Percentiles rank a stretch among this genome's conserved stretches.
These are phyloP conservation scores for Carassius auratus DNA, from an alignment of 2,113 vertebrate species.

Conservation along the genomic window DNA sequence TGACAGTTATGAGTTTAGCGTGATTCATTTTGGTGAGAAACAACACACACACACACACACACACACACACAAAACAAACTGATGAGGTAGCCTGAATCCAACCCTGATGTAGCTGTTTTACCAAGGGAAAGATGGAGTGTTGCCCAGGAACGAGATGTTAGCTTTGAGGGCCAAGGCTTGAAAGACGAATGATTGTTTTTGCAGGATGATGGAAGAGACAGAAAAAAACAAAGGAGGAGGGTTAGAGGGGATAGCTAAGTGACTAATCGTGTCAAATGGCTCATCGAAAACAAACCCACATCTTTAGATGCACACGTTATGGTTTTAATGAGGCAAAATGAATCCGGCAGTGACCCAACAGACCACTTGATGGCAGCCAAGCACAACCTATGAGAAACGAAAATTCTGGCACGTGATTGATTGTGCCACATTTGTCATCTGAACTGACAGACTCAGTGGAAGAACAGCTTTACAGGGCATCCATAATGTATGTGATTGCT, in stretches of 20 bases:
- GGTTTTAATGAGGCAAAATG: constrained; percentile 1
- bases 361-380: constrained; percentile 72
- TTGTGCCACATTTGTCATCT: constrained; percentile 53
- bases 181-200: constrained; percentile 29
- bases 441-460: constrained; percentile 53
- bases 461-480: constrained; percentile 58
- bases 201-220: constrained; percentile 26
- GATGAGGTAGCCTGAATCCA: constrained; percentile 68
- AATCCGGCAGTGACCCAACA: background rate
- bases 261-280: constrained; percentile 25
- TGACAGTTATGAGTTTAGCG: constrained; percentile 68
- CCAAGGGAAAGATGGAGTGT: constrained; percentile 41
- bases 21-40: constrained; percentile 69
- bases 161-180: constrained; percentile 33
- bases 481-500: constrained; percentile 74
- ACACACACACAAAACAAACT: constrained; percentile 40
- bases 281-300: constrained; percentile 1
- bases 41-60: background rate
- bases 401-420: constrained; percentile 26
- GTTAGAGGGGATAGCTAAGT: constrained; percentile 40
- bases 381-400: constrained; percentile 38
- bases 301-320: constrained; percentile 4
- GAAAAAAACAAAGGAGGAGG: background rate
- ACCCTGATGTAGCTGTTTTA: constrained; percentile 59
- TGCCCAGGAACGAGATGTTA: constrained; percentile 13